Percentiles rank a stretch among this genome's conserved stretches.
Conservation (phyloP, 2,888 invertebrate species). For the Morpho deidamia region DNA sequence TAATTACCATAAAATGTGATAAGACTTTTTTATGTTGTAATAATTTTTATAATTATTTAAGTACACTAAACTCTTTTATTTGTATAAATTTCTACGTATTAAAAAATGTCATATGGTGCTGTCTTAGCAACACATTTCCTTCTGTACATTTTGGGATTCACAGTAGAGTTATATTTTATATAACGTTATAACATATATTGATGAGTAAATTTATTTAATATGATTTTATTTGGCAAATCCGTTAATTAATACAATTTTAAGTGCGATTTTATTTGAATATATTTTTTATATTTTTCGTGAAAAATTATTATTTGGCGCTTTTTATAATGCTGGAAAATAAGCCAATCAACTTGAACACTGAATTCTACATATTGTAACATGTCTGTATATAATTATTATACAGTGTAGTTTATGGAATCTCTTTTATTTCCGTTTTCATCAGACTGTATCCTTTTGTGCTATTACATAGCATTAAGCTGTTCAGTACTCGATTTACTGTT, state of each 20-base stretch:
- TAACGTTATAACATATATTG: conserved; percentile 9
- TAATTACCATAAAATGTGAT: conserved; percentile 51
- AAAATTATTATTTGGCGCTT: background rate
- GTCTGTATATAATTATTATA: conserved; percentile 66
- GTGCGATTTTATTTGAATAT: too few relatives aligned
- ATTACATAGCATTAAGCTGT: conserved; percentile 55
- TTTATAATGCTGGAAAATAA: too few relatives aligned
- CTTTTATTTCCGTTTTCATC: conserved; percentile 66
- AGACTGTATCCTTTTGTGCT: conserved; percentile 61
- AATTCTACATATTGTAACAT: conserved; percentile 35
- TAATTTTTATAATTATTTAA: conserved; percentile 32
- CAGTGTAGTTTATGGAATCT: conserved; percentile 71
- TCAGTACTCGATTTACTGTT: conserved; percentile 69
- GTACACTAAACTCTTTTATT: conserved; percentile 30
- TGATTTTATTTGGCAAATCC: background rate
- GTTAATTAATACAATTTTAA: too few relatives aligned
- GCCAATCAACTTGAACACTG: too few relatives aligned
- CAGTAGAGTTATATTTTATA: conserved; percentile 20
- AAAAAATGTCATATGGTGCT: conserved; percentile 42
- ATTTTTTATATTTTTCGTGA: too few relatives aligned
- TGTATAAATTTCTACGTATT: conserved; percentile 32
- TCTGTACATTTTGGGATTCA: conserved; percentile 27
- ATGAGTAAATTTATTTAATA: background rate
- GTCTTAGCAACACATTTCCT: conserved; percentile 29
- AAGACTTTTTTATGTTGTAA: conserved; percentile 42